Conservation (phyloP, 2,113 vertebrate species). For the Erinaceus europaeus region DNA sequence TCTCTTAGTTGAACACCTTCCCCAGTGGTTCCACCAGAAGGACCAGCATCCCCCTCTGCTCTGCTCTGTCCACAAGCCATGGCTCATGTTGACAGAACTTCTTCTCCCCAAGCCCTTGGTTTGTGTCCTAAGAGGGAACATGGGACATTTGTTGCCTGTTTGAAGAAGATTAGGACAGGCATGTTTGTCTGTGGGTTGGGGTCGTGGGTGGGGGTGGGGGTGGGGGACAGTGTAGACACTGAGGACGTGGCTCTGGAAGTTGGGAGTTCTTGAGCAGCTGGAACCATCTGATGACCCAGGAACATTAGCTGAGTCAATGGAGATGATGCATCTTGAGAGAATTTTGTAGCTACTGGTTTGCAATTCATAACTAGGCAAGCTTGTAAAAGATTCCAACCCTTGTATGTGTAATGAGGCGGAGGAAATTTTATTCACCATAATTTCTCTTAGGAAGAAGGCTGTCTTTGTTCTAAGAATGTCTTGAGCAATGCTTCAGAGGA, state of each 20-base stretch:
- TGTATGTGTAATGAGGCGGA: slow-evolving; percentile 62
- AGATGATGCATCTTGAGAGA: slow-evolving; percentile 15
- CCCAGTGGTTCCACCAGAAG: background rate
- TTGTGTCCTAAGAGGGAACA: background rate
- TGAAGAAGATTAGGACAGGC: background rate
- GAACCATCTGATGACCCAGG: slow-evolving; percentile 1
- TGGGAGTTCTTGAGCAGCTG: background rate
- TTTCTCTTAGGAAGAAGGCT: slow-evolving; percentile 61
- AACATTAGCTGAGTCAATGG: background rate
- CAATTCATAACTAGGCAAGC: slow-evolving; percentile 40
- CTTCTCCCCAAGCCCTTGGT: background rate
- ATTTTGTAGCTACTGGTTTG: slow-evolving; percentile 41
- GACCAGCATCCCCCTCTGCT: background rate
- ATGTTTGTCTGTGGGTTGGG: background rate
- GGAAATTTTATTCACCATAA: slow-evolving; percentile 40
- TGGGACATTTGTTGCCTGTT: background rate
- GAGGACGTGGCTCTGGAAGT: background rate
- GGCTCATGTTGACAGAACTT: background rate
- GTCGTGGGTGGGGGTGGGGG: no score
- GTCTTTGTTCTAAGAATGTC: slow-evolving; percentile 57
- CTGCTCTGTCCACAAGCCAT: background rate
- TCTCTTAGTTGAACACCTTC: background rate
- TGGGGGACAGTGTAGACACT: background rate
- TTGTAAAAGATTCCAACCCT: slow-evolving; percentile 59
- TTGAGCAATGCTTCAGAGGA: slow-evolving; percentile 23